Evolutionary conservation across 2,113 vertebrate genomes (phyloP).

Genomic region (Microtus pennsylvanicus): DNA sequence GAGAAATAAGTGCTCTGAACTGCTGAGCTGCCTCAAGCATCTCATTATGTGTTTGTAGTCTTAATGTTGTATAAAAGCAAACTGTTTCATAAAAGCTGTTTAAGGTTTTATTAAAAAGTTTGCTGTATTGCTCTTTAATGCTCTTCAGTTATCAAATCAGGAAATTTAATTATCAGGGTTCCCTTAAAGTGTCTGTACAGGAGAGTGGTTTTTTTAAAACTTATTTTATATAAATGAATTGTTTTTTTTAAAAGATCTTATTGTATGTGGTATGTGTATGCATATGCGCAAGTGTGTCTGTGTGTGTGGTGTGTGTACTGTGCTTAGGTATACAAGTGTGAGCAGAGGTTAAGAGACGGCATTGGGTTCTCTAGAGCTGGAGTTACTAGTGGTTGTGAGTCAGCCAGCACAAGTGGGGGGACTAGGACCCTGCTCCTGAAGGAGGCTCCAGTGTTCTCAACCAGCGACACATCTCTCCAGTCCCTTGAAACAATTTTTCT

Average conservation of each 20-base stretch:
- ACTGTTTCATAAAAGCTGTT: constrained; percentile 47
- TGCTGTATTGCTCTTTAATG: constrained; percentile 66
- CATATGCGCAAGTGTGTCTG: background rate
- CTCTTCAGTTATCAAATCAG: constrained; percentile 62
- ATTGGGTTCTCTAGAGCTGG: background rate
- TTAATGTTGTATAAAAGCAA: constrained; percentile 66
- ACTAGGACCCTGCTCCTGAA: no score
- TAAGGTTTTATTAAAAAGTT: constrained; percentile 52
- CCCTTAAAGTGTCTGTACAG: constrained; percentile 41
- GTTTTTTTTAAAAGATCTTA: background rate
- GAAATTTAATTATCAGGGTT: constrained; percentile 38
- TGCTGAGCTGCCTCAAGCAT: background rate
- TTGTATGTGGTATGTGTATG: background rate
- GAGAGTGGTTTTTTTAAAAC: constrained; percentile 58
- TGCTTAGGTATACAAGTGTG: background rate
- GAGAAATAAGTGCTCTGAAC: background rate
- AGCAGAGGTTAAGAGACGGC: background rate
- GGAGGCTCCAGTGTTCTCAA: no score
- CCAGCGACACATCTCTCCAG: background rate
- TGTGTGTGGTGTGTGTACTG: no score
- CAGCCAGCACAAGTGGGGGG: no score
- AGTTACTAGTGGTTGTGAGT: background rate
- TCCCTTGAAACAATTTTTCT: constrained; percentile 54
- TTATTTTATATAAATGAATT: constrained; percentile 64
- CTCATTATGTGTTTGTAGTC: constrained; percentile 45